Evolutionary conservation across 2,113 vertebrate species (phyloP), one percentile per base, ranked within the genome.

Genomic region (Geococcyx californianus): DNA sequence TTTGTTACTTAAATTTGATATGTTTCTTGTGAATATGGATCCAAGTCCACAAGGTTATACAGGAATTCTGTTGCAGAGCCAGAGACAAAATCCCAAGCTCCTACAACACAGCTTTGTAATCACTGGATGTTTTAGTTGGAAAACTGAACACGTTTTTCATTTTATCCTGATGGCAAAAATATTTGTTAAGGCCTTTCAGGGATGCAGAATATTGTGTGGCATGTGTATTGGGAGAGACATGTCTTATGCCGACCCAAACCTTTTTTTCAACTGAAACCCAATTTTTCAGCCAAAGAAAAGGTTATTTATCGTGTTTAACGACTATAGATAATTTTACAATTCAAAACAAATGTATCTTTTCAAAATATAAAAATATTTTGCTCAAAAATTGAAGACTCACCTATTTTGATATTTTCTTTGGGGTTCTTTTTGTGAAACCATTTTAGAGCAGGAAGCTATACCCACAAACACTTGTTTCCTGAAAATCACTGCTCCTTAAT

Each of bases 111-210:
- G 21, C 44, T 80, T 74, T 80, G 72, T 38, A 94, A 94, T 88
- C 26, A 80, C 7, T 63, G 34, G 5, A 69, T 77, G 31, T 69
- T 91, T 85, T 55, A 69, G 23, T 36, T 95, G 90, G 88, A 92
- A 94, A 94, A 80, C 42, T 24, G 33, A 92, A 47, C 33, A 63
- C 25, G 93, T 88, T 74, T 93, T 93, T 95, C 59, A 74, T 42
- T 81, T 84, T 94, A 74, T 77, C 38, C 28, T 77, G 36, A 77
- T 29, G 74, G 51, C n/a, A 77, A 93, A 95, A 93, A 54, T 36
- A 73, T 38, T 78, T 87, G 24, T 76, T 90, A 83, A 80, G 85
- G 55, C 13, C 10, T 96, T 92, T 45, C 67, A 77, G 17, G 17
- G 72, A 84, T 51, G 47, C 51, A 67, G 72, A 55, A 7, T 16